A percentile compares a stretch with the other conserved stretches of the same genome.
Evolutionary conservation across 2,113 vertebrate genomes (phyloP).

Genomic region (Ibidorhyncha struthersii): DNA sequence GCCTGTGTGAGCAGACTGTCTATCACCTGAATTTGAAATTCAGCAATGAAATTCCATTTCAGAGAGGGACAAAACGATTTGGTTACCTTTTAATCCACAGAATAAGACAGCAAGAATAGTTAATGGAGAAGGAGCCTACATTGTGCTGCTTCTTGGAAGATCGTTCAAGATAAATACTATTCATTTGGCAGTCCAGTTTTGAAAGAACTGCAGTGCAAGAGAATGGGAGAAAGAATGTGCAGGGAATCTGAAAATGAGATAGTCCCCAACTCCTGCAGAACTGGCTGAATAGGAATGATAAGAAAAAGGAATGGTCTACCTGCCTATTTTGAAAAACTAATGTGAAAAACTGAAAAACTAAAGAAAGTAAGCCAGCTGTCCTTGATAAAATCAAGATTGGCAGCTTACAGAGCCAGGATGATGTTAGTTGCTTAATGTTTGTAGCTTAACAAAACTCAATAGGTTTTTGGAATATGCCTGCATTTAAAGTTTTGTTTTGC

Average conservation of each 20-base stretch:
- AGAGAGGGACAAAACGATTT: neutral
- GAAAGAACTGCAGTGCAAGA: neutral
- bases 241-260: conserved; percentile 37
- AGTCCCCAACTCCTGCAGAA: neutral
- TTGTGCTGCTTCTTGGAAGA: conserved; percentile 40
- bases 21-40: conserved; percentile 42
- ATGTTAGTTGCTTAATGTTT: conserved; percentile 19
- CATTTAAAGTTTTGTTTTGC: neutral
- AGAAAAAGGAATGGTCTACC: conserved; percentile 34
- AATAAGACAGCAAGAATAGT: neutral
- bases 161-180: conserved; percentile 34
- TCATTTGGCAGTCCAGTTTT: neutral
- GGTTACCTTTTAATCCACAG: neutral
- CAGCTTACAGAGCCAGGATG: conserved; percentile 1
- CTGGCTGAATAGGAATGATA: conserved; percentile 48
- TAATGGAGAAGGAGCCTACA: neutral
- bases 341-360: no score
- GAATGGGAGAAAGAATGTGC: neutral
- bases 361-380: neutral
- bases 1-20: neutral
- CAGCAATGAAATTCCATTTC: conserved; percentile 37
- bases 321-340: no score
- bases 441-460: neutral
- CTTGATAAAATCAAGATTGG: conserved; percentile 43
- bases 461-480: neutral